Evolutionary conservation across 2,113 vertebrate genomes (phyloP).

Genomic region (Onychostoma macrolepis): DNA sequence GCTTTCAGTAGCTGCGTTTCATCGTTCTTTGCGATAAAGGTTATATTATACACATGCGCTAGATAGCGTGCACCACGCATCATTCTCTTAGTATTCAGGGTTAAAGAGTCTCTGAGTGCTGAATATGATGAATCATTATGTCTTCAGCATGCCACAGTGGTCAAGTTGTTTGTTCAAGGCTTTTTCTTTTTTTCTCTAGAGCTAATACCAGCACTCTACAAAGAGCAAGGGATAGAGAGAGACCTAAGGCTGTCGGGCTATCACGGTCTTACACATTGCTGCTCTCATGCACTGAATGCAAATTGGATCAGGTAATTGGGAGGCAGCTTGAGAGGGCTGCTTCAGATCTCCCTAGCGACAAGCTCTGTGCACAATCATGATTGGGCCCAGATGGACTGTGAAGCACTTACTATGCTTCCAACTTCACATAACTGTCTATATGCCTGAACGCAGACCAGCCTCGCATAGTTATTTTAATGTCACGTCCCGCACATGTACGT

Average conservation of each 20-base stretch:
- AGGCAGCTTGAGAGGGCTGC: slow-evolving; percentile 18
- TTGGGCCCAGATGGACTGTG: slow-evolving; percentile 53
- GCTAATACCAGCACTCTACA: slow-evolving; percentile 42
- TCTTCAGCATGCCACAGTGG: slow-evolving; percentile 51
- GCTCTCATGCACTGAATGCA: slow-evolving; percentile 39
- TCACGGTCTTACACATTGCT: slow-evolving; percentile 31
- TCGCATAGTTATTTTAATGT: slow-evolving; percentile 24
- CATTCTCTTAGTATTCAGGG: slow-evolving; percentile 31
- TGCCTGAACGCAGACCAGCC: neutral
- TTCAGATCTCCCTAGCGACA: slow-evolving; percentile 52
- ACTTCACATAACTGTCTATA: slow-evolving; percentile 50
- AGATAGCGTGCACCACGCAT: neutral
- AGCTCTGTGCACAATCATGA: slow-evolving; percentile 42
- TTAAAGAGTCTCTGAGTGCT: neutral
- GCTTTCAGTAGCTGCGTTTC: slow-evolving; percentile 54
- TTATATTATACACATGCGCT: neutral
- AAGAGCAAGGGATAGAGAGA: slow-evolving; percentile 26
- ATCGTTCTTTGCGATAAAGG: neutral
- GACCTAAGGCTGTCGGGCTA: slow-evolving; percentile 43
- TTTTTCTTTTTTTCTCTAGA: slow-evolving; percentile 40
- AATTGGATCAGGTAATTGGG: slow-evolving; percentile 51
- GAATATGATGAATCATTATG: slow-evolving; percentile 60
- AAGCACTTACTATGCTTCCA: slow-evolving; percentile 36
- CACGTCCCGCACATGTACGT: neutral
- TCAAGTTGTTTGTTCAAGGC: slow-evolving; percentile 53